These are phyloP conservation scores for Xanthia icteritia DNA, from an alignment of 2,888 invertebrate species.

Conservation along the genomic window DNA sequence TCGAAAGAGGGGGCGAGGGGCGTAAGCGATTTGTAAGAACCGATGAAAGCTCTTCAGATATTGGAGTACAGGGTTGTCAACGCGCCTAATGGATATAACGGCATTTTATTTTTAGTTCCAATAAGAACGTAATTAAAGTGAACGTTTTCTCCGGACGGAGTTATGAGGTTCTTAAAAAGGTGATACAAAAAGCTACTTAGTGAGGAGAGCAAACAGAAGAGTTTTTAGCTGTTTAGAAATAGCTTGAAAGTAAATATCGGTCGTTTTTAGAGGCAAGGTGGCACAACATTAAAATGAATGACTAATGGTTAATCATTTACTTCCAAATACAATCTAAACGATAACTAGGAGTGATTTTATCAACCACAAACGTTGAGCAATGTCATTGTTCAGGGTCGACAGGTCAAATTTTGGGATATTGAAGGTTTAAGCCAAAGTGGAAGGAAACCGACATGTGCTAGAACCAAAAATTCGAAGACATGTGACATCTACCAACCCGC, in stretches of 20 bases:
- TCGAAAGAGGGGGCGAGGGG: conserved; percentile 65
- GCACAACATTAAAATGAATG: not conserved
- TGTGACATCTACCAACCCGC: no score
- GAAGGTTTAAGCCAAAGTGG: not conserved
- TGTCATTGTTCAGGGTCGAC: not conserved
- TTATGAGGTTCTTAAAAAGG: conserved; percentile 60
- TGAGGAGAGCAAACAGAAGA: conserved; percentile 24
- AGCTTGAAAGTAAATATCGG: conserved; percentile 6
- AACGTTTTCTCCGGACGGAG: conserved; percentile 60
- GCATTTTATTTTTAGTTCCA: conserved; percentile 67
- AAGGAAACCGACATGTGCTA: no score
- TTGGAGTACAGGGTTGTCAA: conserved; percentile 85
- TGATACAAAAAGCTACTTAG: conserved; percentile 55
- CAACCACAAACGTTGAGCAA: not conserved
- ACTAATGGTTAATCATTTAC: not conserved
- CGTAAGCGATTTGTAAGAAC: conserved; percentile 87
- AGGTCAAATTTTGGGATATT: not conserved
- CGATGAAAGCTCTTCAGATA: conserved; percentile 88
- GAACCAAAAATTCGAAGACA: no score
- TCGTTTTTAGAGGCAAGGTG: not conserved
- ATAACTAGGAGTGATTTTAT: not conserved
- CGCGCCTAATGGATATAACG: conserved; percentile 75
- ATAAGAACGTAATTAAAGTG: conserved; percentile 65
- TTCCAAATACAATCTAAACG: not conserved
- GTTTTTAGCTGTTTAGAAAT: conserved; percentile 38